These are phyloP conservation scores for Vireo griseus DNA, from an alignment of 2,797 vertebrate species.

Conservation along the genomic window DNA sequence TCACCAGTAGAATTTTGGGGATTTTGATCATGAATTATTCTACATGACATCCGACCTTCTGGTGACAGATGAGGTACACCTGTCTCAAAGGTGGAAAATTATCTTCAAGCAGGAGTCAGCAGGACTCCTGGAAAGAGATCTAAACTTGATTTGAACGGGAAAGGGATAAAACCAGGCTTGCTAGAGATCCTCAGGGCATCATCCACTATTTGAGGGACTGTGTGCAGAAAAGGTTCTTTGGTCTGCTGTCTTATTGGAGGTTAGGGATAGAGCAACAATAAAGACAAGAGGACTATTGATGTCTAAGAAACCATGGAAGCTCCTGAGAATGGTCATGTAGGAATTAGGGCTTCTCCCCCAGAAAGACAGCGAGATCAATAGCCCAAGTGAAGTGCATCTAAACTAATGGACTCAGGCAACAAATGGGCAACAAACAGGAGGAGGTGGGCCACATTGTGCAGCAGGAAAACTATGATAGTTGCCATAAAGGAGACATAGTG, in stretches of 20 bases:
- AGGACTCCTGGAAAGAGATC: background rate
- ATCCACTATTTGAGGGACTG: background rate
- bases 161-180: background rate
- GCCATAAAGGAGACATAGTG: no score
- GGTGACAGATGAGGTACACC: background rate
- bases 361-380: background rate
- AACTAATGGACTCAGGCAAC: background rate
- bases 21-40: background rate
- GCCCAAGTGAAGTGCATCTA: background rate
- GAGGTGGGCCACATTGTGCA: background rate
- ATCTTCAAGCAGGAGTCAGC: background rate
- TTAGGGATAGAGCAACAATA: background rate
- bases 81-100: background rate
- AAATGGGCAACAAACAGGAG: background rate
- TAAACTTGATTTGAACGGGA: background rate
- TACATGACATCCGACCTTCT: no score
- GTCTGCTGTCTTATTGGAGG: background rate
- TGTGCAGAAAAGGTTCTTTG: background rate
- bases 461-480: background rate
- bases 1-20: background rate
- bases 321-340: background rate
- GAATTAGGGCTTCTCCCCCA: background rate
- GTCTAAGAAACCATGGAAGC: background rate
- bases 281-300: rapidly evolving
- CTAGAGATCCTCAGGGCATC: background rate